phyloP scores from a whole-genome alignment of 2,113 vertebrate species.

The Myrmecophaga tridactyla region DNA sequence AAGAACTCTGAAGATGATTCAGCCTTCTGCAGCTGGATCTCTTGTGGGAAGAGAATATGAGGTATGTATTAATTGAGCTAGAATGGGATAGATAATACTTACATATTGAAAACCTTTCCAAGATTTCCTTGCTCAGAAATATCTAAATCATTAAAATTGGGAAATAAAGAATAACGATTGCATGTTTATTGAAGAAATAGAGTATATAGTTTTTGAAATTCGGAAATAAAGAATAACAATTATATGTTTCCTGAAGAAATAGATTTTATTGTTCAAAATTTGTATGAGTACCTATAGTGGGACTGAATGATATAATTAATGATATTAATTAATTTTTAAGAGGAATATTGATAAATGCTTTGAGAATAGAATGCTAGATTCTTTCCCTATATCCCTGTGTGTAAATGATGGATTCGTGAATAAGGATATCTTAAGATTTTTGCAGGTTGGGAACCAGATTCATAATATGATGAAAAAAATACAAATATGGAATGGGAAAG shows the following conservation, averaged over 20 bases:
- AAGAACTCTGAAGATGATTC: slow-evolving; percentile 91
- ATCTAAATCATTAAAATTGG: not conserved
- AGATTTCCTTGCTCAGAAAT: not conserved
- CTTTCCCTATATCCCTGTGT: not conserved
- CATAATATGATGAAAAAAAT: not conserved
- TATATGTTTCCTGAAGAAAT: not conserved
- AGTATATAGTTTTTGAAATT: too few relatives aligned
- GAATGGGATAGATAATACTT: not conserved
- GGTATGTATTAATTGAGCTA: slow-evolving; percentile 80
- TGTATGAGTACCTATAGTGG: not conserved
- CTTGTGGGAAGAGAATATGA: slow-evolving; percentile 86
- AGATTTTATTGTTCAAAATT: not conserved
- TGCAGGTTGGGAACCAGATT: not conserved
- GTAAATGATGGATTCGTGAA: not conserved
- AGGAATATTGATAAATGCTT: not conserved
- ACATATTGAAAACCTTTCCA: not conserved
- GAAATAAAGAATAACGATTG: not conserved
- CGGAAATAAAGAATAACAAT: not conserved
- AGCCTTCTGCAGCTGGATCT: slow-evolving; percentile 85
- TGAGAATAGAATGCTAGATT: not conserved
- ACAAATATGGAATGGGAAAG: not conserved
- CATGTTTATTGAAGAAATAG: not conserved
- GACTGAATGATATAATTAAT: not conserved
- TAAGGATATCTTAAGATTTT: not conserved
- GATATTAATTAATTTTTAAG: not conserved